Evolutionary conservation across 2,113 vertebrate species (phyloP).

Genomic region (Lasiurus cinereus): DNA sequence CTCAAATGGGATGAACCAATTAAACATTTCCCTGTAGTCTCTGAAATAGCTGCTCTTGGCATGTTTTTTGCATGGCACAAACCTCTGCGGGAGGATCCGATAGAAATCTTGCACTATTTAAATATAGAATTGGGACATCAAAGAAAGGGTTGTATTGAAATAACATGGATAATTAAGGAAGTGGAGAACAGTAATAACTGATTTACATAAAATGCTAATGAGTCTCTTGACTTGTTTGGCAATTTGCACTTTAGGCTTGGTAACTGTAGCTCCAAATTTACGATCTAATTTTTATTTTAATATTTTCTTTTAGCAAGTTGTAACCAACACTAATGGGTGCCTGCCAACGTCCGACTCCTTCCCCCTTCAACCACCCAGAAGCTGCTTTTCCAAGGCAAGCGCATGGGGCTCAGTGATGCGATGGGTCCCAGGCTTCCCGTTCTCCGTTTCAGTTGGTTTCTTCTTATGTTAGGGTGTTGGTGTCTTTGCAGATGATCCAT

Average conservation of each 20-base stretch:
- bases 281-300: slow-evolving; percentile 89
- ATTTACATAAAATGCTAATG: slow-evolving; percentile 99
- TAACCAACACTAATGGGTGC: slow-evolving; percentile 60
- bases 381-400: not conserved
- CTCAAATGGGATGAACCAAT: slow-evolving; percentile 94
- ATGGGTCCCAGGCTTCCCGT: not conserved
- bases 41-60: slow-evolving; percentile 95
- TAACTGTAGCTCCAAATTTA: slow-evolving; percentile 89
- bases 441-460: not conserved
- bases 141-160: slow-evolving; percentile 98
- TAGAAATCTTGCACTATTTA: slow-evolving; percentile 98
- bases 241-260: slow-evolving; percentile 90
- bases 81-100: slow-evolving; percentile 95
- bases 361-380: not conserved
- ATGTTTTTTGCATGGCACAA: slow-evolving; percentile 98
- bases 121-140: slow-evolving; percentile 99
- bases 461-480: slow-evolving; percentile 19
- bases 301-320: slow-evolving; percentile 82
- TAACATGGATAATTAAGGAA: slow-evolving; percentile 99
- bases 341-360: slow-evolving; percentile 59
- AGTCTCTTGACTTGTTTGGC: slow-evolving; percentile 95
- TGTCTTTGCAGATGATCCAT: not conserved
- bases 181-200: slow-evolving; percentile 97
- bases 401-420: fast-evolving
- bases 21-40: slow-evolving; percentile 96